A percentile compares a stretch with the other conserved stretches of the same genome.
phyloP scores from a whole-genome alignment of 2,888 invertebrate species.

The Apeira syringaria region DNA sequence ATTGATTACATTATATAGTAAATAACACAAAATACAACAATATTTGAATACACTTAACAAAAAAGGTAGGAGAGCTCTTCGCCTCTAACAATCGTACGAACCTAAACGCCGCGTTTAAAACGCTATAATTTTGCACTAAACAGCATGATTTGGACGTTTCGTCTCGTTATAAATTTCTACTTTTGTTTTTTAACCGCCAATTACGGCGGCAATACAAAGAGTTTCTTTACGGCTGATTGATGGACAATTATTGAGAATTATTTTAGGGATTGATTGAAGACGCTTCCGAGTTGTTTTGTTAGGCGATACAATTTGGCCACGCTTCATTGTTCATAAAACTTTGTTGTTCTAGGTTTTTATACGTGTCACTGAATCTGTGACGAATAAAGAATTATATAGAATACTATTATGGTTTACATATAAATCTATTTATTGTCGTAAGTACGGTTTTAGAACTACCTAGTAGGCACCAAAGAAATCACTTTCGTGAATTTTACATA shows the following conservation, averaged over 20 bases:
- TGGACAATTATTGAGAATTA: constrained; percentile 62
- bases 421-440: no score
- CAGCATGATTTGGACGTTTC: constrained; percentile 76
- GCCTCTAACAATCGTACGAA: constrained; percentile 66
- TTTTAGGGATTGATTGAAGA: constrained; percentile 67
- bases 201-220: constrained; percentile 59
- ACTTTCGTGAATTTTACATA: no score
- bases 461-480: no score
- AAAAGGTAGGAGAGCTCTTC: constrained; percentile 12
- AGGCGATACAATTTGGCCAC: constrained; percentile 50
- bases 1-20: no score
- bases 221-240: constrained; percentile 75
- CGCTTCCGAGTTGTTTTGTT: constrained; percentile 71
- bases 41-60: not conserved
- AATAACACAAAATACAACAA: no score
- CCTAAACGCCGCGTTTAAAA: constrained; percentile 76
- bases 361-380: constrained; percentile 38
- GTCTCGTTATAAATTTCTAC: constrained; percentile 78
- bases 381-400: no score
- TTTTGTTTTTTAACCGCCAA: constrained; percentile 77
- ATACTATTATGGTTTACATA: no score
- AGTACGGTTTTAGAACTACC: no score
- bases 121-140: constrained; percentile 81
- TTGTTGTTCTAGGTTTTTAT: constrained; percentile 49
- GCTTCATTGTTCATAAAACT: constrained; percentile 47